Evolutionary conservation across 2,113 vertebrate species (phyloP), one percentile per base, ranked within the genome.

Genomic region (Syngnathus typhle): DNA sequence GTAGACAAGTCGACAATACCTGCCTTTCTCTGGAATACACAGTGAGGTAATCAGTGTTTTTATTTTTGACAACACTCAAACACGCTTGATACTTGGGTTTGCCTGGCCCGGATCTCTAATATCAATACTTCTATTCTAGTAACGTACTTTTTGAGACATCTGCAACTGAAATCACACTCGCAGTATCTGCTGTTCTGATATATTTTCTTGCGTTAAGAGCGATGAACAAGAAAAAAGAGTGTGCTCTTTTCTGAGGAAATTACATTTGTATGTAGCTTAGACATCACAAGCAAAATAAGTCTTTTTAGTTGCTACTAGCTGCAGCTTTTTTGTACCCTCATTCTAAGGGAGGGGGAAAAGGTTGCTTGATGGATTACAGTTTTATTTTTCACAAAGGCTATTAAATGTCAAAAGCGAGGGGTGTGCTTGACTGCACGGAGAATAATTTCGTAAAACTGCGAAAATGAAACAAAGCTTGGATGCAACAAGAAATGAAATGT

Each of bases 401-500:
- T 60, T 64, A 70, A 84, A 82, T 75, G 73, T 81, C 58, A 73
- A 7, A 47, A 51, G 62, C 69, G 58, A 73, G 62, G 5, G 23
- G 65, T 4, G 5, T 39, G 73, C 74, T 62, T 87, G 74, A 80
- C 77, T 80, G 77, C 77, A 60, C 23, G 13, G 23, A 71, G 47
- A 23, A 44, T 19, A 39, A 23, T 47, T 64, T 70, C 43, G 51
- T 68, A 68, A 56, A 68, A 60, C 54, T 46, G 23, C 51, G 21
- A 37, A 37, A 67, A 76, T 41, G 52, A 55, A 66, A 52, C 21
- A 10, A 58, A 32, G 13, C 65, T 60, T 51, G 16, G 9, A 11
- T 6, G 38, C 19, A 12, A 21, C n/a, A 21, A 44, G 13, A 21
- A 62, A 62, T 44, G 60, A 9, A 62, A 44, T 12, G 58, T 7